Base-by-base conservation (phyloP, 2,888 invertebrate species). In the Punctoribates punctum region DNA sequence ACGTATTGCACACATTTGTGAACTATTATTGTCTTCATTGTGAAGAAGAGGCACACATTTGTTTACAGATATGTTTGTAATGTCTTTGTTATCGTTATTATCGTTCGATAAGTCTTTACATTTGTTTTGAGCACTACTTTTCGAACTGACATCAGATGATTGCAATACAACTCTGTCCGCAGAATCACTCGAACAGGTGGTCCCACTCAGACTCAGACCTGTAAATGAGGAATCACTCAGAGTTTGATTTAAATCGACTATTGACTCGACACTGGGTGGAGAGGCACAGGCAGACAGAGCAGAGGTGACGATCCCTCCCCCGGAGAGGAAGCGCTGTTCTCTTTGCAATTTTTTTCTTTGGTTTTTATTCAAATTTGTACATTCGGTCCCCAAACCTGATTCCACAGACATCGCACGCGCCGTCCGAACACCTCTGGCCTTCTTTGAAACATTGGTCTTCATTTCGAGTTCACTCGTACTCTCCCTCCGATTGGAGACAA, bases 401-500 rank as follows among this genome's bases (percentile, higher is more conserved):
- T 62, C 62, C 1, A 29, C 62, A 62, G 62, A 62, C 62, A 62
- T 62, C 8, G 62, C 62, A 23, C 62, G 11, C 13, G 62, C 17
- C 13, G 62, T 62, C 29, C 62, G 11, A 29, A 62, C 62, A 29
- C 27, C 62, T 62, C 62, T 62, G 27, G 29, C 29, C 62, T 62
- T 62, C 29, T 62, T 62, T 25, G 73, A 9, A 38, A 34, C 77
- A 42, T 60, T 77, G 73, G 11, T 78, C 75, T 38, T 78, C 77
- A 65, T 77, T 77, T 27, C 48, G 74, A n/a, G 29, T 34, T 25
- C 65, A 51, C 76, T 78, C 72, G 76, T 77, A 74, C 77, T 78
- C 38, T 80, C 80, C 72, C 79, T 80, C 48, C 80, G 70, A 29
- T 79, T 79, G 72, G 79, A 80, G 11, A 92, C 92, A 72, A 94